Percentiles rank a stretch among this genome's conserved stretches.
These are phyloP conservation scores for Perithous albicinctus DNA, from an alignment of 2,888 invertebrate genomes.

Conservation along the genomic window DNA sequence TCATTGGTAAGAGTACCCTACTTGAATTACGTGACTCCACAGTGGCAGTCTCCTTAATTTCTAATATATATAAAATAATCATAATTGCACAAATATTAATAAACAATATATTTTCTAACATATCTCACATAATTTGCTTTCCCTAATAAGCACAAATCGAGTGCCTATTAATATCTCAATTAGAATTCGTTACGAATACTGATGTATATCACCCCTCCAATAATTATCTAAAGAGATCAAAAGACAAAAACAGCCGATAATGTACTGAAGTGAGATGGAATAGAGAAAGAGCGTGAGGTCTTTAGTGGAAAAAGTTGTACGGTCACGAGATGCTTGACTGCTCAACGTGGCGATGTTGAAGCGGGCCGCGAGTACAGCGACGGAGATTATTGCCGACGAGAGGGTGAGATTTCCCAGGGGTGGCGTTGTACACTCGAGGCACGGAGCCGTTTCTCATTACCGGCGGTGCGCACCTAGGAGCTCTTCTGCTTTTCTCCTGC, in stretches of 20 bases:
- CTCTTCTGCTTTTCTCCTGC: constrained; percentile 50
- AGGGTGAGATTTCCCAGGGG: constrained; percentile 69
- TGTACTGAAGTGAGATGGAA: neutral
- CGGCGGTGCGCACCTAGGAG: constrained; percentile 56
- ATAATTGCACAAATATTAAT: no score
- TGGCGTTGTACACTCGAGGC: constrained; percentile 65
- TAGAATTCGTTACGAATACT: neutral
- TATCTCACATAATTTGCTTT: no score
- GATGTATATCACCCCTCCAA: no score
- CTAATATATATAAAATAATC: no score
- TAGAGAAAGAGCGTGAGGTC: constrained; percentile 26
- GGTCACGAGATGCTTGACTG: constrained; percentile 32
- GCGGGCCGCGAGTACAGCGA: constrained; percentile 43
- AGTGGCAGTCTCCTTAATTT: no score
- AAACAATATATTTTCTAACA: no score
- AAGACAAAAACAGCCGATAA: constrained; percentile 26
- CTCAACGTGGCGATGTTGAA: constrained; percentile 36
- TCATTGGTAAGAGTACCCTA: no score
- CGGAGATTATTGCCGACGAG: constrained; percentile 64
- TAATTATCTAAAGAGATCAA: neutral
- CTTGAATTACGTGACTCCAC: no score
- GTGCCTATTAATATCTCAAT: no score
- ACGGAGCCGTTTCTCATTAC: constrained; percentile 68
- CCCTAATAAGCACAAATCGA: no score
- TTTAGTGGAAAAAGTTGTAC: constrained; percentile 59